phyloP scores from a whole-genome alignment of 2,797 vertebrate genomes.

The Scarus forsteni region DNA sequence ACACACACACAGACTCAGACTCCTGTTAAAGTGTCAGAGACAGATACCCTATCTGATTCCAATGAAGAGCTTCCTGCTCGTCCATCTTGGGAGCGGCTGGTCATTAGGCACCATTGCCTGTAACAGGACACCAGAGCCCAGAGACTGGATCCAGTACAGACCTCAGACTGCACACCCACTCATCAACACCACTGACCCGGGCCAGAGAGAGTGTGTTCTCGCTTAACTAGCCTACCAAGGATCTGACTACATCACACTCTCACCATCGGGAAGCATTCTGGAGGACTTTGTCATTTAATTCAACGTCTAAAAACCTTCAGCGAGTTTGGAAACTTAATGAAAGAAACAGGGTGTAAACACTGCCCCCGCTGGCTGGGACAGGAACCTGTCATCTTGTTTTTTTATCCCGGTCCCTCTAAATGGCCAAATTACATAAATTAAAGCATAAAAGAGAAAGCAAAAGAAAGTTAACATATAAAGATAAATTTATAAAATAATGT shows the following conservation, averaged over 20 bases:
- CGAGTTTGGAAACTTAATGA: background rate
- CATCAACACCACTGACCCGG: slow-evolving; percentile 33
- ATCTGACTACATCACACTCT: background rate
- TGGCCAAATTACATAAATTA: too few species aligned
- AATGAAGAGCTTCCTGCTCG: slow-evolving; percentile 50
- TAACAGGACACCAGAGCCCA: slow-evolving; percentile 63
- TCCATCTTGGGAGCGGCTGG: slow-evolving; percentile 47
- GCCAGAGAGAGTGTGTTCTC: slow-evolving; percentile 11
- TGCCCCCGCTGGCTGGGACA: background rate
- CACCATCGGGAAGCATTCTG: background rate
- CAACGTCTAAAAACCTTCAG: background rate
- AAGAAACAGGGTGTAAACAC: background rate
- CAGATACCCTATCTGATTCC: slow-evolving; percentile 56
- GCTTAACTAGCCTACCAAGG: background rate
- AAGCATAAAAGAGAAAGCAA: too few species aligned
- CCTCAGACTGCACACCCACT: slow-evolving; percentile 47
- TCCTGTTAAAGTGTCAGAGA: slow-evolving; percentile 42
- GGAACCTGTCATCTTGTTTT: too few species aligned
- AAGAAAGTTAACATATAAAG: too few species aligned
- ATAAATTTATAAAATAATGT: too few species aligned
- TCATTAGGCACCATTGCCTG: slow-evolving; percentile 75
- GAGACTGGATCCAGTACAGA: slow-evolving; percentile 62
- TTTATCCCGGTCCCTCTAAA: too few species aligned
- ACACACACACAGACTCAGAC: too few species aligned
- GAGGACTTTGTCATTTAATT: background rate